Evolutionary conservation across 2,888 invertebrate species (phyloP), one percentile per base, ranked within the genome.

Genomic region (Alcis repandata): DNA sequence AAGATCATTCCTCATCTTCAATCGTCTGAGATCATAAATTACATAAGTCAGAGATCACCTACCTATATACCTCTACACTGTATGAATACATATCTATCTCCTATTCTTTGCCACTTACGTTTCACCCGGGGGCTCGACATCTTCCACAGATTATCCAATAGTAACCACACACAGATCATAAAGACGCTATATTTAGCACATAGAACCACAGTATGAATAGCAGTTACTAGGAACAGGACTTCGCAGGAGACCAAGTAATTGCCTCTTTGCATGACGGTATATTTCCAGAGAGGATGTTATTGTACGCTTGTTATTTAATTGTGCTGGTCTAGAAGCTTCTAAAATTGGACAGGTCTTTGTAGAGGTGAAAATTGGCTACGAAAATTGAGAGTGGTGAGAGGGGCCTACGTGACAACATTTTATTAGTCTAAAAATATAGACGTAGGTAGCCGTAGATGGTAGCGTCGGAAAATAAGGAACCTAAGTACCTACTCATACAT

Each of bases 81-180:
- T n/a, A n/a, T n/a, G n/a, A n/a, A n/a, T n/a, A n/a, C n/a, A n/a
- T n/a, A 19, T 54, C 32, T 56, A 43, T 11, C 52, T 10, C 20
- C 33, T 63, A 59, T 7, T 56, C 54, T 63, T 48, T 56, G 59
- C 20, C 49, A 17, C 17, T 11, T 19, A 59, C 19, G 40, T 27
- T 22, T 27, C 49, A 15, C 0, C 32, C 20, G 74, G 83, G 82
- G 84, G 83, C 84, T 83, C 78, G 82, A 19, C 19, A 38, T 36
- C 51, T n/a, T 51, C 7, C 33, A 13, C 51, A 13, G 19, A 51
- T 51, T 8, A 51, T 51, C 36, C 11, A 19, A n/a, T 0, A 19
- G 20, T 36, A 7, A 19, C 51, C 17, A 1, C 15, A n/a, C 11
- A 11, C 36, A 11, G 19, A 11, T 15, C 15, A 51, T 51, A 36